These are phyloP conservation scores for Platanista minor DNA, from an alignment of 2,113 vertebrate genomes.

Conservation along the genomic window DNA sequence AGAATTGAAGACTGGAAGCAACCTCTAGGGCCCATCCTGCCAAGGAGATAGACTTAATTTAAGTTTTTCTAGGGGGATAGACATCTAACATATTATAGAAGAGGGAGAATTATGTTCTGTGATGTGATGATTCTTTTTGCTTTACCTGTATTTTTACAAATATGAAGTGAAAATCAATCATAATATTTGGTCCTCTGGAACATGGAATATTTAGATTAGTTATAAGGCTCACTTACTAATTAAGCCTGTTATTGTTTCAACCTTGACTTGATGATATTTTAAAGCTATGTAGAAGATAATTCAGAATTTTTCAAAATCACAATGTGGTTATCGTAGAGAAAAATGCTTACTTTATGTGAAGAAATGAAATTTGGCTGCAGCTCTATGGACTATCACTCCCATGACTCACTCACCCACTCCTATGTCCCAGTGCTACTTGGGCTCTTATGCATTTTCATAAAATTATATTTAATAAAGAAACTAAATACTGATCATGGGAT, in stretches of 20 bases:
- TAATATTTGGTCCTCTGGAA: not conserved
- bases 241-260: not conserved
- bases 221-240: not conserved
- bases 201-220: not conserved
- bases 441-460: not conserved
- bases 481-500: not conserved
- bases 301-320: not conserved
- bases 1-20: not conserved
- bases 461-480: not conserved
- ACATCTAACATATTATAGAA: not conserved
- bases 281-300: not conserved
- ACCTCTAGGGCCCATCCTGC: not conserved
- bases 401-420: accelerated
- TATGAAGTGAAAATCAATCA: not conserved
- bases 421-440: not conserved
- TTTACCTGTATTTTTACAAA: constrained; percentile 16
- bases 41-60: not conserved
- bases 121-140: not conserved
- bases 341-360: not conserved
- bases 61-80: not conserved
- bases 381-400: accelerated
- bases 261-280: constrained; percentile 17
- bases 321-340: not conserved
- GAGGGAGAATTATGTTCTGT: not conserved
- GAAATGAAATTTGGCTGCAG: not conserved